These are phyloP conservation scores for Tyria jacobaeae DNA, from an alignment of 2,888 invertebrate genomes.

Conservation along the genomic window DNA sequence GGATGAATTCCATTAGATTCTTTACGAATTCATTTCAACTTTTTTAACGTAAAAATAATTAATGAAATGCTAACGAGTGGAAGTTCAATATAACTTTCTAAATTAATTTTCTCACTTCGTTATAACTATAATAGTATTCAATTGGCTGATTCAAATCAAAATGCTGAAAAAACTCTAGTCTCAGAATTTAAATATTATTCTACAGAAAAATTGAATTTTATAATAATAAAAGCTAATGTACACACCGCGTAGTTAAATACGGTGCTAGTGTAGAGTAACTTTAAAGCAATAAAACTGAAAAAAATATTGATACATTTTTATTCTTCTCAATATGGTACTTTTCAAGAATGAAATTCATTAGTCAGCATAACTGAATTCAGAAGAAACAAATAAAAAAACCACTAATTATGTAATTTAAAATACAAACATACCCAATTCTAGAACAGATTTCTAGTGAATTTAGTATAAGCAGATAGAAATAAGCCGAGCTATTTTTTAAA, in stretches of 20 bases:
- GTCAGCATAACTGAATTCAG: too few relatives aligned
- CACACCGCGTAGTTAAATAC: background rate
- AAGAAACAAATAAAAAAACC: too few relatives aligned
- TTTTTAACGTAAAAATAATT: conserved; percentile 6
- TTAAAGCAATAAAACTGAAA: background rate
- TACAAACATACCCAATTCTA: too few relatives aligned
- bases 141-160: background rate
- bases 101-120: conserved; percentile 5
- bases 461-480: too few relatives aligned
- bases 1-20: background rate
- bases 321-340: too few relatives aligned
- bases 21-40: conserved; percentile 9
- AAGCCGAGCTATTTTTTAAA: too few relatives aligned
- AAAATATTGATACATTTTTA: background rate
- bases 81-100: conserved; percentile 7
- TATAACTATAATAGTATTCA: conserved; percentile 6
- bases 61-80: conserved; percentile 8
- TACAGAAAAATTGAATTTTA: background rate
- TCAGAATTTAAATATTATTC: background rate
- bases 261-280: background rate
- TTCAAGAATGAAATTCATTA: too few relatives aligned
- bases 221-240: too few relatives aligned
- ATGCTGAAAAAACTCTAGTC: conserved; percentile 8
- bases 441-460: too few relatives aligned
- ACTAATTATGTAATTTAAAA: too few relatives aligned